phyloP scores from a whole-genome alignment of 1,140 invertebrate species.

The Drosophila novamexicana region DNA sequence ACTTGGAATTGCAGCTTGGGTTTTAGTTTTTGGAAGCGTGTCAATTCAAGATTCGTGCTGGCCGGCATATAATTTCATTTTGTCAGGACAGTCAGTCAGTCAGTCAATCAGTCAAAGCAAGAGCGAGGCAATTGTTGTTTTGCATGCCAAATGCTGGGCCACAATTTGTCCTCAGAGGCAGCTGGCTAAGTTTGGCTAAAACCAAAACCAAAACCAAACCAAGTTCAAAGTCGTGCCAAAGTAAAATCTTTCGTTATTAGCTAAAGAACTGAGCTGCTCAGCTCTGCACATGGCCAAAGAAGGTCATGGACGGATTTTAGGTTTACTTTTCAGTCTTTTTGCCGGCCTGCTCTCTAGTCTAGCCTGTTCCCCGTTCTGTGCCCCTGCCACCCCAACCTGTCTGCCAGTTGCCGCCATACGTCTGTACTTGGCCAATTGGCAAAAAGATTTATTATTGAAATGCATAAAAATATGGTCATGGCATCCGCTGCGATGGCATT shows the following conservation, averaged over 20 bases:
- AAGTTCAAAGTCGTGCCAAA: slow-evolving; percentile 80
- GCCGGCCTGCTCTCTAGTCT: slow-evolving; percentile 2
- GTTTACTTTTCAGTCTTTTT: slow-evolving; percentile 45
- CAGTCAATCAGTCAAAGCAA: slow-evolving; percentile 7
- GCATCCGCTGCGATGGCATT: slow-evolving; percentile 28
- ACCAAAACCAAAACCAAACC: slow-evolving; percentile 41
- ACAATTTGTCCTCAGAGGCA: slow-evolving; percentile 63
- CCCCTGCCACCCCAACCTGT: background rate
- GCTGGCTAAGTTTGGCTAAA: slow-evolving; percentile 23
- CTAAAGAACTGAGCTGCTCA: slow-evolving; percentile 59
- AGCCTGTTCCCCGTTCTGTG: background rate
- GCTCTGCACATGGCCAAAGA: slow-evolving; percentile 63
- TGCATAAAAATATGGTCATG: slow-evolving; percentile 76
- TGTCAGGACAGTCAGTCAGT: slow-evolving; percentile 24
- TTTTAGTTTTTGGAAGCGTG: slow-evolving; percentile 27
- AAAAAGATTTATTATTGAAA: slow-evolving; percentile 79
- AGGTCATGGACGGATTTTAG: slow-evolving; percentile 80
- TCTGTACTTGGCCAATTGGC: slow-evolving; percentile 66
- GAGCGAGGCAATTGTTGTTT: slow-evolving; percentile 51
- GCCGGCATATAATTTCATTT: slow-evolving; percentile 73
- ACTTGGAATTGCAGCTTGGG: slow-evolving; percentile 26
- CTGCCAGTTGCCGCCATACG: slow-evolving; percentile 2
- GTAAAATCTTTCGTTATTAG: slow-evolving; percentile 61
- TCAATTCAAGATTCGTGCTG: slow-evolving; percentile 66
- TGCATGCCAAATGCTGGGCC: slow-evolving; percentile 74